Evolutionary conservation across 2,888 invertebrate genomes (phyloP).

Genomic region (Neoaliturus tenellus): DNA sequence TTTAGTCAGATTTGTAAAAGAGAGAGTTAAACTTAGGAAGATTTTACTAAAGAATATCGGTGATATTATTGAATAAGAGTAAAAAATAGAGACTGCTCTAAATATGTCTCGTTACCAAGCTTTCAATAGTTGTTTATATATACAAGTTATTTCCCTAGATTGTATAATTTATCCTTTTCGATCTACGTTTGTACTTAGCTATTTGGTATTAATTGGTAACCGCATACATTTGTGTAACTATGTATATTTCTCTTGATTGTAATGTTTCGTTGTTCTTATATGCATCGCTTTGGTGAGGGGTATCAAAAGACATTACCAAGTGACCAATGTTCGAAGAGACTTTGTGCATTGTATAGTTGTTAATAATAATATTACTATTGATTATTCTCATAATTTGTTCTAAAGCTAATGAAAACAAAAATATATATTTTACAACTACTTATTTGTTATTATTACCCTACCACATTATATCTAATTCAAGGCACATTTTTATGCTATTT

Average conservation of each 20-base stretch:
- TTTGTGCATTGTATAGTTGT: conserved; percentile 52
- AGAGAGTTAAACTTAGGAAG: background rate
- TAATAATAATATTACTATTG: conserved; percentile 50
- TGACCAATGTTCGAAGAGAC: conserved; percentile 51
- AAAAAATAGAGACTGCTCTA: conserved; percentile 24
- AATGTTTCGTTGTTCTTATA: conserved; percentile 43
- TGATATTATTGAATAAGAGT: conserved; percentile 17
- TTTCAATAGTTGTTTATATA: conserved; percentile 41
- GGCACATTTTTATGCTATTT: no score
- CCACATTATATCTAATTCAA: no score
- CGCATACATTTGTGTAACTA: conserved; percentile 41
- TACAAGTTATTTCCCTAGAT: conserved; percentile 25
- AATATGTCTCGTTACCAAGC: conserved; percentile 13
- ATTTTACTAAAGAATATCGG: background rate
- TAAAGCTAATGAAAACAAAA: conserved; percentile 50
- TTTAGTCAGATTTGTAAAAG: background rate
- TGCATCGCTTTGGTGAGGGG: conserved; percentile 37
- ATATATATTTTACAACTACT: conserved; percentile 51
- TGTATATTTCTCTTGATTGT: conserved; percentile 50
- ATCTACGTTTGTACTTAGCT: conserved; percentile 28
- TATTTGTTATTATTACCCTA: no score
- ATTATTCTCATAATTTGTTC: conserved; percentile 53
- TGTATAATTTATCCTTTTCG: background rate
- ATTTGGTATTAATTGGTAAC: background rate
- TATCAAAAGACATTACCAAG: conserved; percentile 25